Conservation (phyloP, 1,140 invertebrate species). For the Sycophaga agraensis region DNA sequence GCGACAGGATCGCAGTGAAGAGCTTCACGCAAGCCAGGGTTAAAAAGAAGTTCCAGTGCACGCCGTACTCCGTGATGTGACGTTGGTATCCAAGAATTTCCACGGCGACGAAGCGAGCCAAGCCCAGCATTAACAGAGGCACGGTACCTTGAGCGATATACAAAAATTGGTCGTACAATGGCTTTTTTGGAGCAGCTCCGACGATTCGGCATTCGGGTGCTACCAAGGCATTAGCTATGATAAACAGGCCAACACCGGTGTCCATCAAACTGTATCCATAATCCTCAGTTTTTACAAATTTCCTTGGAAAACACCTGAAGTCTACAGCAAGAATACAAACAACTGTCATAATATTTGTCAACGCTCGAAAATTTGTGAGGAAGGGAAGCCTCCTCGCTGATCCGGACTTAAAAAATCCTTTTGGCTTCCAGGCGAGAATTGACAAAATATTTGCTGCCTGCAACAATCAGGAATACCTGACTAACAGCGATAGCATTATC, state of each 20-base stretch:
- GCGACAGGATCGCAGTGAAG: conserved; percentile 64
- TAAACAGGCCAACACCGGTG: conserved; percentile 86
- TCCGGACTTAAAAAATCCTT: background rate
- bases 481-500: conserved; percentile 38
- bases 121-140: conserved; percentile 71
- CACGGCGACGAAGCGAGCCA: conserved; percentile 67
- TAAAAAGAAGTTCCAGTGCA: conserved; percentile 97
- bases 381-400: conserved; percentile 48
- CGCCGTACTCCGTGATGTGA: conserved; percentile 88
- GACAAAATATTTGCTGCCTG: conserved; percentile 35
- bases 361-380: conserved; percentile 69
- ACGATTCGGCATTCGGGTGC: conserved; percentile 61
- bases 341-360: conserved; percentile 74
- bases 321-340: conserved; percentile 91
- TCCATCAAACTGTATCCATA: conserved; percentile 95
- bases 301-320: conserved; percentile 81
- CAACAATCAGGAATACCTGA: conserved; percentile 31
- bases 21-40: conserved; percentile 84
- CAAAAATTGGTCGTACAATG: conserved; percentile 32
- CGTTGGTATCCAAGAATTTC: conserved; percentile 77
- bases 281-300: conserved; percentile 82
- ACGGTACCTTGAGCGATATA: conserved; percentile 42
- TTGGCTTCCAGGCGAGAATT: conserved; percentile 11
- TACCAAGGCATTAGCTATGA: conserved; percentile 83
- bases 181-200: conserved; percentile 40